These are phyloP conservation scores for Popillia japonica DNA, from an alignment of 1,140 invertebrate species.

Conservation along the genomic window DNA sequence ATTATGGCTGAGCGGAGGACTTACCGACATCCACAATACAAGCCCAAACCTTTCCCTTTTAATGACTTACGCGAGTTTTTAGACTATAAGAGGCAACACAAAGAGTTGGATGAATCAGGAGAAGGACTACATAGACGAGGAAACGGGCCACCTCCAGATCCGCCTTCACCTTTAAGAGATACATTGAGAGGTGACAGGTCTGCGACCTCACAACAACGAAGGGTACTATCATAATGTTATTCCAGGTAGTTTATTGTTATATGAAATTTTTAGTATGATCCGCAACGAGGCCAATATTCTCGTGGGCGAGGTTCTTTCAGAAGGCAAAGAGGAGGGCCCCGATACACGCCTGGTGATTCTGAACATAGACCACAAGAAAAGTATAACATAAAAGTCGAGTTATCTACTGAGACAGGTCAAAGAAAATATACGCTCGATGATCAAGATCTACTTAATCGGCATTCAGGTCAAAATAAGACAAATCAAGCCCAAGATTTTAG, in stretches of 20 bases:
- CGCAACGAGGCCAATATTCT: neutral
- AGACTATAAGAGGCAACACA: conserved; percentile 14
- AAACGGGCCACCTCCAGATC: conserved; percentile 34
- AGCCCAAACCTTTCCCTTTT: neutral
- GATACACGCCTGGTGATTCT: neutral
- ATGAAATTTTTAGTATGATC: conserved; percentile 11
- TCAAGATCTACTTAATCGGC: neutral
- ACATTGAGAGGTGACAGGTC: conserved; percentile 22
- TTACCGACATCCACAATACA: neutral
- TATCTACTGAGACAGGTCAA: conserved; percentile 37
- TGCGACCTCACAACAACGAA: neutral
- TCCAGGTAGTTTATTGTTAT: neutral
- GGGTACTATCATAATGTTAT: neutral
- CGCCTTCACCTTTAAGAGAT: conserved; percentile 34
- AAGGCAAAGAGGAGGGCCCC: conserved; percentile 8
- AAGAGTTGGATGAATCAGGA: neutral
- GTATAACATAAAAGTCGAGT: conserved; percentile 30
- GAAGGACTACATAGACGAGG: neutral
- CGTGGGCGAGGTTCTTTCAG: conserved; percentile 3
- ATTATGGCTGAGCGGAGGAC: conserved; percentile 13
- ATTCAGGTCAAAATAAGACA: neutral
- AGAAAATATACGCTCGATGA: conserved; percentile 32
- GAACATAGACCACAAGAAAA: neutral
- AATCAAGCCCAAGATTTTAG: neutral
- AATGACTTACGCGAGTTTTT: conserved; percentile 28